Evolutionary conservation across 30 jellyfish, hydroid and myxozoan genomes (phyloP), one percentile per base, ranked within the genome.

Genomic region (Turritopsis rubra): DNA sequence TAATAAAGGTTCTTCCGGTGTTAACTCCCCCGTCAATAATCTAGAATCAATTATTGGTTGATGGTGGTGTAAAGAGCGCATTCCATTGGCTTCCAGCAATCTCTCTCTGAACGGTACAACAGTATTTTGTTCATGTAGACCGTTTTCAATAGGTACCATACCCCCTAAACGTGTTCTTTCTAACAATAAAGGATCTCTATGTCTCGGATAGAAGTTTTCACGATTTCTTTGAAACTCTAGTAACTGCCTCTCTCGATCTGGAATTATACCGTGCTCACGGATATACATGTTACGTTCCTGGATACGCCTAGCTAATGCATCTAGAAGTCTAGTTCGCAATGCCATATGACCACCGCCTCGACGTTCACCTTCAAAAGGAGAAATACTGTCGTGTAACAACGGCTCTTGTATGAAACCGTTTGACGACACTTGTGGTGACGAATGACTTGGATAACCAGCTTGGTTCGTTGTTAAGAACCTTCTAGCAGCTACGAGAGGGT

Each of bases 271-370:
- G 20, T 30, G 80, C 23, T 80, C 81, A 16, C 65, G 54, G 16
- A 52, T 19, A 27, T 31, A 16, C 65, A 52, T 80, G 54, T 65
- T 52, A 5, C 87, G 81, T 65, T 70, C 82, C 21, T 80, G 87
- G 16, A 80, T 22, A 21, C 87, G 21, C 29, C 81, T 65, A 13
- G 52, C 79, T 65, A 80, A 70, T 18, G 87, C 81, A 23, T 52
- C 81, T 0, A 80, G 27, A 0, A 80, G 87, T 65, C 87, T 80
- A 18, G 24, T 31, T 1, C 87, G 20, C 53, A 80, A 53, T 26
- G 73, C 71, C 27, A 25, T 77, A 79, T 77, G 30, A 25, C 85
- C 73, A 18, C 0, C 85, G 21, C 77, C 19, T 7, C 77, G 28
- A n/a, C 19, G 30, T 9, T 0, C 77, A n/a, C 77, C 26, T 29